Evolutionary conservation across 2,797 vertebrate species (phyloP), one percentile per base, ranked within the genome.

Genomic region (Lutjanus argentimaculatus): DNA sequence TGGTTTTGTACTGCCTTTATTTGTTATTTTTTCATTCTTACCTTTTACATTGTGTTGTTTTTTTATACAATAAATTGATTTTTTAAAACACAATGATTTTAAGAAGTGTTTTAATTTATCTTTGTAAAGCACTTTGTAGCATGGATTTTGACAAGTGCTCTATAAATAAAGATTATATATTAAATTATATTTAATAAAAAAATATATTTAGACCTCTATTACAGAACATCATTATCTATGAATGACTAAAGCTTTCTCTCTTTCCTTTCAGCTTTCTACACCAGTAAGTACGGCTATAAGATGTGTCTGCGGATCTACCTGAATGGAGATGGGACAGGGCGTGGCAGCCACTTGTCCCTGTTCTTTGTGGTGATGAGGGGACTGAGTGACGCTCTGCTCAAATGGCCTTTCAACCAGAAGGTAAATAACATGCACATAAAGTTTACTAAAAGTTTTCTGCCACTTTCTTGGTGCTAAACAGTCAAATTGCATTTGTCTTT

Each of bases 341-440:
- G 98, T 0, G 97, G 97, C 73, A 97, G 97, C 22, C 98, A 99
- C 87, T 93, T 99, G 79, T 99, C 98, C 43, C 82, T 99, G 85
- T 99, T 99, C 93, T 99, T 99, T 10, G 98, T 99, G 93, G 97
- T 99, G 92, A 99, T 99, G 98, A 96, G 96, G 83, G 98, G 98
- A 69, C 97, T 97, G 72, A 97, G 96, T 0, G 98, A 99, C 0
- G 97, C 98, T 0, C 95, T 99, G 61, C 96, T 99, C 80, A 97
- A 97, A 45, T 99, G 98, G 98, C 98, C 98, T 67, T 99, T 99
- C 90, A 99, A 99, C 93, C 98, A 99, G 90, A 99, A 99, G 97
- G 98, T 98, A 79, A 82, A 19, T 15, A 15, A 36, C 9, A 22
- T 2, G 17, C 7, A 66, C 45, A 19, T 10, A 9, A 11, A 12